Percentiles rank a stretch among this genome's conserved stretches.
Conservation (phyloP, 2,888 invertebrate species). For the Halictus quadricinctus region DNA sequence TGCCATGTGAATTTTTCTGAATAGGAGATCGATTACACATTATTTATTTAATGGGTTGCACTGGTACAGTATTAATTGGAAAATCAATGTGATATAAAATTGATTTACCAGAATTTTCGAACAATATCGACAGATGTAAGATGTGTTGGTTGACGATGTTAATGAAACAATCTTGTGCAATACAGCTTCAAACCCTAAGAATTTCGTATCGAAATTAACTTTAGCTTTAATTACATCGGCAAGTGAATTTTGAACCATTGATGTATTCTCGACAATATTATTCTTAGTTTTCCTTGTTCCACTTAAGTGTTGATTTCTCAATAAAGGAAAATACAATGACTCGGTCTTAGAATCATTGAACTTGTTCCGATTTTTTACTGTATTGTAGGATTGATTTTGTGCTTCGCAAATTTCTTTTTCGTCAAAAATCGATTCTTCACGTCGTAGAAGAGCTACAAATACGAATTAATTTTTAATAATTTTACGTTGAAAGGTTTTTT, state of each 20-base stretch:
- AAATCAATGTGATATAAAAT: not conserved
- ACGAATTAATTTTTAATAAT: constrained; percentile 1
- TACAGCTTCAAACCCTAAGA: constrained; percentile 73
- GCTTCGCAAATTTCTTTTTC: constrained; percentile 5
- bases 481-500: not conserved
- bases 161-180: constrained; percentile 59
- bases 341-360: constrained; percentile 6
- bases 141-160: constrained; percentile 38
- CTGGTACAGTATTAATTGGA: not conserved
- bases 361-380: not conserved
- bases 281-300: constrained; percentile 6
- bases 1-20: constrained; percentile 23
- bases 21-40: not conserved
- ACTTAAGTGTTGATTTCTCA: constrained; percentile 13
- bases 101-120: constrained; percentile 59
- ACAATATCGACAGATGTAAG: constrained; percentile 72
- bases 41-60: not conserved
- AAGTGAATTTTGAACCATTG: constrained; percentile 58
- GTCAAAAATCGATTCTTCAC: constrained; percentile 6
- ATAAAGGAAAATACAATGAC: constrained; percentile 1
- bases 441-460: constrained; percentile 39
- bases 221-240: constrained; percentile 75
- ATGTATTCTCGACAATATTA: constrained; percentile 35
- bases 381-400: constrained; percentile 30
- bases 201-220: constrained; percentile 76